A percentile compares a stretch with the other conserved stretches of the same genome.
These are phyloP conservation scores for Pangasius mekongensis DNA, from an alignment of 2,797 vertebrate genomes.

Conservation along the genomic window DNA sequence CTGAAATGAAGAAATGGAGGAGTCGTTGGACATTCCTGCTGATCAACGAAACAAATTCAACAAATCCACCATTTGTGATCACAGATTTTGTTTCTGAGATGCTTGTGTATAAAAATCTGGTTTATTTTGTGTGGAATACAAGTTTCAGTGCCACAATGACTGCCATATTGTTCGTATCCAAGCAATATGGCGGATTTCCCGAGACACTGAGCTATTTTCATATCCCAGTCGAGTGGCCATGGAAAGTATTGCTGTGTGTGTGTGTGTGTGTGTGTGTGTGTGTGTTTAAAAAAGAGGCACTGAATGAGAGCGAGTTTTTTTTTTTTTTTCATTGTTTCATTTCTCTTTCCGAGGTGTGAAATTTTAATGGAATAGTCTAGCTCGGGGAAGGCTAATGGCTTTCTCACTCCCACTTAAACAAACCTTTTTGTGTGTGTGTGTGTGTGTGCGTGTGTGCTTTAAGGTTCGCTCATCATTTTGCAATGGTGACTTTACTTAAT, in stretches of 20 bases:
- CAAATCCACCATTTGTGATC: neutral
- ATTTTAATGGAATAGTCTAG: conserved; percentile 58
- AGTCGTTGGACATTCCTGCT: neutral
- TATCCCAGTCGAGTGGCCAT: neutral
- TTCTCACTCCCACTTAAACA: conserved; percentile 57
- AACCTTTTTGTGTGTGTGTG: conserved; percentile 34
- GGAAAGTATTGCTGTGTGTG: neutral
- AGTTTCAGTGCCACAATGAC: neutral
- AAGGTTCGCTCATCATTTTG: conserved; percentile 56
- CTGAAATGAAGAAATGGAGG: neutral
- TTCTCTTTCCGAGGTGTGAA: conserved; percentile 50
- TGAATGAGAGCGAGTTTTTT: neutral
- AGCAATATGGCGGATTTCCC: neutral
- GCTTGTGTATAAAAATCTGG: neutral
- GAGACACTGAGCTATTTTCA: conserved; percentile 1
- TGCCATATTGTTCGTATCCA: neutral
- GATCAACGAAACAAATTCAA: neutral
- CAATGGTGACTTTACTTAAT: conserved; percentile 59
- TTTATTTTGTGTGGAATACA: neutral
- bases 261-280: conserved; percentile 6
- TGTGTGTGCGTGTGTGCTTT: conserved; percentile 32
- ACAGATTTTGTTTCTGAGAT: neutral
- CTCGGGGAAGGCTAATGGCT: conserved; percentile 53
- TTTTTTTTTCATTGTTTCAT: conserved; percentile 30
- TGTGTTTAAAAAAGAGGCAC: neutral